Base-by-base conservation (phyloP, 2,888 invertebrate genomes). In the Diplolepis rosae region DNA sequence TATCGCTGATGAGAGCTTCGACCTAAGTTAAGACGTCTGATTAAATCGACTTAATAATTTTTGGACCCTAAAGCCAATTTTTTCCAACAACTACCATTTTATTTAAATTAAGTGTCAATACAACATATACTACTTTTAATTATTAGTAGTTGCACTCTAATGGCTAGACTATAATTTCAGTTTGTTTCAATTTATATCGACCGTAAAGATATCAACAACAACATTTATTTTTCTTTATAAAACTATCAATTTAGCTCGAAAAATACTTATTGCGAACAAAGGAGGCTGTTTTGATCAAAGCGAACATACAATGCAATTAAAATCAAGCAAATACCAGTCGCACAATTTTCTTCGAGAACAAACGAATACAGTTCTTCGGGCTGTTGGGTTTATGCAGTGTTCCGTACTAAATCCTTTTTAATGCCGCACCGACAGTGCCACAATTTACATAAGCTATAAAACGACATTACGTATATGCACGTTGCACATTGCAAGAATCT, bases 241-340 rank as follows among this genome's bases (percentile, higher is more conserved):
- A 32, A 54, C 7, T 18, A 18, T 18, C 32, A 32, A 6, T 2
- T 32, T 30, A 54, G 15, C 32, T 32, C 32, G 32, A 54, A 32
- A 54, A 54, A 54, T 32, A 18, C 32, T 18, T 30, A 18, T 18
- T 15, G 54, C 18, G 54, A 54, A 32, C 32, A 54, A 32, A 32
- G 32, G 54, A 1, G 18, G 32, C 18, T 54, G 32, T 54, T 11
- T 54, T 32, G 54, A 52, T 52, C 52, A 28, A 28, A 28, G 13
- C 28, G 52, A 52, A 28, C 52, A 28, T 28, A 52, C 52, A 52
- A n/a, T 6, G 52, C 52, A 52, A 52, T 52, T 52, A 28, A 52
- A 30, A 28, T 52, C 52, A n/a, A n/a, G 15, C 52, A 30, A 52
- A 52, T 30, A 52, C 52, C 52, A 52, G 52, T 27, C 27, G 4